Percentiles rank a stretch among this genome's conserved stretches.
phyloP scores from a whole-genome alignment of 2,797 vertebrate genomes.

The Esox masquinongy region DNA sequence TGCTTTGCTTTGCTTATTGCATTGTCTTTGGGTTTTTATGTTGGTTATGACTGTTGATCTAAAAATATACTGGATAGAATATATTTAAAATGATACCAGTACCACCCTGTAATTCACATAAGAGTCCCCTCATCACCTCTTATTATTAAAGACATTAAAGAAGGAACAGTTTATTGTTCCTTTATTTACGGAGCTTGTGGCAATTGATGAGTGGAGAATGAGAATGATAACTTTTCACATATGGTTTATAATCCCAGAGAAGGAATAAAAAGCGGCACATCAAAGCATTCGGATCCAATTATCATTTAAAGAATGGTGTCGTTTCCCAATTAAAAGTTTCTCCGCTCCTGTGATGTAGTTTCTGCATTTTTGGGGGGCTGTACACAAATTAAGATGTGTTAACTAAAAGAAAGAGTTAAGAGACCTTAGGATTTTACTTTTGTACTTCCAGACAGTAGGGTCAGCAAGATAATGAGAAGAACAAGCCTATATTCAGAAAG shows the following conservation, averaged over 20 bases:
- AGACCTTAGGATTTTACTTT: not conserved
- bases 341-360: conserved; percentile 41
- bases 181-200: conserved; percentile 40
- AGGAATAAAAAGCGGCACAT: conserved; percentile 53
- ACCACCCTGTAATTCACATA: conserved; percentile 10
- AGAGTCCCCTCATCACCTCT: not conserved
- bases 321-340: conserved; percentile 59
- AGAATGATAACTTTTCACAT: conserved; percentile 32
- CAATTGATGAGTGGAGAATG: conserved; percentile 44
- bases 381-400: conserved; percentile 23
- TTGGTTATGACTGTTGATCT: too few species aligned
- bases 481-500: not conserved
- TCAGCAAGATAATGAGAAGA: not conserved
- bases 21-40: too few species aligned
- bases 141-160: conserved; percentile 30
- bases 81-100: too few species aligned
- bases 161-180: conserved; percentile 25
- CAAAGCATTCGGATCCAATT: conserved; percentile 57
- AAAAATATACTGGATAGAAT: too few species aligned
- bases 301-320: conserved; percentile 44
- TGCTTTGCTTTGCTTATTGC: too few species aligned
- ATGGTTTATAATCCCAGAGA: conserved; percentile 51
- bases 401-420: not conserved
- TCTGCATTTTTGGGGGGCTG: conserved; percentile 40
- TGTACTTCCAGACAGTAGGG: not conserved